These are phyloP conservation scores for Saccostrea cuccullata DNA, from an alignment of 1,140 invertebrate genomes.

Conservation along the genomic window DNA sequence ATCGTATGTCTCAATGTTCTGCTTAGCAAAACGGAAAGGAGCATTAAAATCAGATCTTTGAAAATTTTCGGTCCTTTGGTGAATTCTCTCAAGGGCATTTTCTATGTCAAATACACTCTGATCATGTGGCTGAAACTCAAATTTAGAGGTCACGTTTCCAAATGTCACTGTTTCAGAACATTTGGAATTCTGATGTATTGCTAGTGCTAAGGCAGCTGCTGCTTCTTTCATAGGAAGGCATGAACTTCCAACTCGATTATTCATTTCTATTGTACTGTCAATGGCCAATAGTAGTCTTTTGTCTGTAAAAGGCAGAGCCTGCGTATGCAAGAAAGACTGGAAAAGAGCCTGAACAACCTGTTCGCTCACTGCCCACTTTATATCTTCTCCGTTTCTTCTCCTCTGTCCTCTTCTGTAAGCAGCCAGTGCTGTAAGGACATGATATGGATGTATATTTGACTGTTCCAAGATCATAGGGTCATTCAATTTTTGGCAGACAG, in stretches of 20 bases:
- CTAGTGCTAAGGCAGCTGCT: not conserved
- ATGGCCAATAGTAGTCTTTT: not conserved
- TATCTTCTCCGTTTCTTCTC: not conserved
- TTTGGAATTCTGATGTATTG: not conserved
- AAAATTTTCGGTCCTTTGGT: not conserved
- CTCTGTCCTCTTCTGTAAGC: not conserved
- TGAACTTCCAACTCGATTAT: not conserved
- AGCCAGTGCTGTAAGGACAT: not conserved
- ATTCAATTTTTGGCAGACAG: not conserved
- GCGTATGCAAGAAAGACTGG: not conserved
- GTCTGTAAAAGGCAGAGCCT: not conserved
- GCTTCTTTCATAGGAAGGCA: not conserved
- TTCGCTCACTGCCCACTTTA: not conserved
- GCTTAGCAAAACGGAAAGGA: not conserved
- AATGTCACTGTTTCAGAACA: not conserved
- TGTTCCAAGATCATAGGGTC: not conserved
- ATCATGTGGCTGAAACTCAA: not conserved
- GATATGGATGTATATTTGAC: not conserved
- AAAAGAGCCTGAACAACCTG: not conserved
- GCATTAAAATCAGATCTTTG: not conserved
- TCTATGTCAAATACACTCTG: not conserved
- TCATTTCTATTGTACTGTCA: not conserved
- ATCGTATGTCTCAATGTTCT: not conserved
- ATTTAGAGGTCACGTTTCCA: not conserved
- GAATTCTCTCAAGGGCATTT: not conserved